Evolutionary conservation across 2,797 vertebrate species (phyloP).

Genomic region (Falco concolor): DNA sequence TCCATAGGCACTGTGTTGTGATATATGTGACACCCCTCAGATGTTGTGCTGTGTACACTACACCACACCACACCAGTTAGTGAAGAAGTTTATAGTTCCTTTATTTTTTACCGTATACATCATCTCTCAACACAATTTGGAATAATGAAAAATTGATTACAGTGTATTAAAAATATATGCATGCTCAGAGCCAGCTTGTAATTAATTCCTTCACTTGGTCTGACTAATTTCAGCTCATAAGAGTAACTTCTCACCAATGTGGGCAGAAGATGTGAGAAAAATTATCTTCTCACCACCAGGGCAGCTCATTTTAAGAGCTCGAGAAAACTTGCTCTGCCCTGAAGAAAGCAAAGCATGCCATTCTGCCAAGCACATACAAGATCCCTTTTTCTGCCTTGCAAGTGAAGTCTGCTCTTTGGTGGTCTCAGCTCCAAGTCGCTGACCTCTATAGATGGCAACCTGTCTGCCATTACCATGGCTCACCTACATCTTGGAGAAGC

Average conservation of each 20-base stretch:
- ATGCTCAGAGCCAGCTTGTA: neutral
- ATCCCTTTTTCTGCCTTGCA: neutral
- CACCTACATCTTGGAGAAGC: neutral
- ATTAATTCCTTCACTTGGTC: neutral
- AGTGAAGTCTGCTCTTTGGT: neutral
- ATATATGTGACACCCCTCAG: neutral
- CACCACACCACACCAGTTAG: neutral
- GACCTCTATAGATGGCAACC: neutral
- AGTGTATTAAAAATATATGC: neutral
- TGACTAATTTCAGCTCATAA: neutral
- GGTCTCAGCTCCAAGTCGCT: neutral
- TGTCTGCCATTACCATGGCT: neutral
- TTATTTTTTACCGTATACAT: neutral
- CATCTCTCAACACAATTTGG: neutral
- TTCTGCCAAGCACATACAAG: fast-evolving
- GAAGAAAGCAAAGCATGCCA: neutral
- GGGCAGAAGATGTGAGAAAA: neutral
- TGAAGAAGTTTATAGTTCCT: neutral
- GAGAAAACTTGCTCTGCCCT: neutral
- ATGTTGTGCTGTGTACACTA: neutral
- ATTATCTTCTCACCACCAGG: fast-evolving
- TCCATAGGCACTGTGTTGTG: neutral
- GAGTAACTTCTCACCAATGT: neutral
- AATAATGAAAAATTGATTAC: neutral
- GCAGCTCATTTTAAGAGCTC: neutral